Evolutionary conservation across 2,888 invertebrate genomes (phyloP), one percentile per base, ranked within the genome.

Genomic region (Dasysyrphus tricinctus): DNA sequence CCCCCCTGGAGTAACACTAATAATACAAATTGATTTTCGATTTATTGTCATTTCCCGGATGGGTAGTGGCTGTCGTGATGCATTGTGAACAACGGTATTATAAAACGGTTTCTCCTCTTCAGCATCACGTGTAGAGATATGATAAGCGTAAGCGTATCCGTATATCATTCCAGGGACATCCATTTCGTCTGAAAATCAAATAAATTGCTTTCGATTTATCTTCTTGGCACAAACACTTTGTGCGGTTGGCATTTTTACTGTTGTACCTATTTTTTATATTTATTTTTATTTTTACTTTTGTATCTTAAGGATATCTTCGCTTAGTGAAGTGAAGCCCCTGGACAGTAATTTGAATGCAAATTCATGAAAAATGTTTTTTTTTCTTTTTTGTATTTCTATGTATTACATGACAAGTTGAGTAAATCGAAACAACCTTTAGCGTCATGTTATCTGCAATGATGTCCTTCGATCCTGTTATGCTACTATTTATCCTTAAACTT

Each of bases 11-110:
- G 69, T 54, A 69, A 69, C 29, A 54, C 69, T 69, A 69, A 69
- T 69, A 69, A 69, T 69, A 69, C 69, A 69, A 69, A 69, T 69
- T 69, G 69, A 69, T 69, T 69, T 69, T 54, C 69, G 69, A 51
- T 69, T 69, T 54, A 54, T 69, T 69, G 69, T 69, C 69, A 54
- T 69, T 69, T 69, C 39, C 69, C 29, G 69, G 54, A 69, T 69
- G 54, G 69, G 24, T 54, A 39, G 54, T 39, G 39, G 39, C 37
- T 69, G 69, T 69, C 54, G 29, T 69, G 69, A 69, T 69, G 51
- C 69, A 54, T 69, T 51, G 51, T 54, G 39, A 69, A 54, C 54
- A 54, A 49, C 49, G 11, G 5, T 54, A 39, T 29, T 69, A 51
- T 65, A 47, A 65, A 54, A 69, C 24, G 37, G 47, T 49, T 67